Evolutionary conservation across 2,888 invertebrate genomes (phyloP).

Genomic region (Leucoptera coffeella): DNA sequence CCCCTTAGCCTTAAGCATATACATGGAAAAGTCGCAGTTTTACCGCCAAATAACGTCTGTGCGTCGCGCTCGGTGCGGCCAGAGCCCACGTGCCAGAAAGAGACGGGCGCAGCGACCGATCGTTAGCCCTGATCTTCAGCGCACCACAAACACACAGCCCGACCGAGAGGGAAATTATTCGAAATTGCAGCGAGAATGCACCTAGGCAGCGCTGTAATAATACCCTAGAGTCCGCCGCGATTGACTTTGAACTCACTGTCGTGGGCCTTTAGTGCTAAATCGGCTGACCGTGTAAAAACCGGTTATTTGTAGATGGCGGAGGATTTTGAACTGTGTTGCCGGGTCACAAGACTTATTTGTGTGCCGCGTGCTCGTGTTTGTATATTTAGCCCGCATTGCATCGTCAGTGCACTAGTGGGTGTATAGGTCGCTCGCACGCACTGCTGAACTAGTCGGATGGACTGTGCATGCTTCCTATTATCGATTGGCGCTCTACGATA

Average conservation of each 20-base stretch:
- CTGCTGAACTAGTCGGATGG: conserved; percentile 52
- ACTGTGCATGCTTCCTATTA: conserved; percentile 47
- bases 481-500: too few species aligned
- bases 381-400: conserved; percentile 53
- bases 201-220: conserved; percentile 50
- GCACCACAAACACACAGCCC: conserved; percentile 53
- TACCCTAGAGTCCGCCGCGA: conserved; percentile 15
- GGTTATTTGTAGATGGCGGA: conserved; percentile 37
- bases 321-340: conserved; percentile 40
- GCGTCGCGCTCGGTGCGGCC: conserved; percentile 22
- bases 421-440: conserved; percentile 52
- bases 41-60: conserved; percentile 51
- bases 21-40: conserved; percentile 52
- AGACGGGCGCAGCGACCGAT: conserved; percentile 34
- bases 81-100: conserved; percentile 17
- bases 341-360: conserved; percentile 38
- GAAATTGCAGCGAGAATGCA: conserved; percentile 50
- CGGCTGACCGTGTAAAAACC: conserved; percentile 16
- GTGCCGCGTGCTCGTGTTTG: conserved; percentile 24
- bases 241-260: conserved; percentile 17
- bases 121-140: conserved; percentile 55
- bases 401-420: conserved; percentile 33
- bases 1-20: conserved; percentile 48
- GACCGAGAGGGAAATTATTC: conserved; percentile 39
- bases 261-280: too few species aligned